These are phyloP conservation scores for Phoxinus phoxinus DNA, from an alignment of 2,113 vertebrate genomes.

Conservation along the genomic window DNA sequence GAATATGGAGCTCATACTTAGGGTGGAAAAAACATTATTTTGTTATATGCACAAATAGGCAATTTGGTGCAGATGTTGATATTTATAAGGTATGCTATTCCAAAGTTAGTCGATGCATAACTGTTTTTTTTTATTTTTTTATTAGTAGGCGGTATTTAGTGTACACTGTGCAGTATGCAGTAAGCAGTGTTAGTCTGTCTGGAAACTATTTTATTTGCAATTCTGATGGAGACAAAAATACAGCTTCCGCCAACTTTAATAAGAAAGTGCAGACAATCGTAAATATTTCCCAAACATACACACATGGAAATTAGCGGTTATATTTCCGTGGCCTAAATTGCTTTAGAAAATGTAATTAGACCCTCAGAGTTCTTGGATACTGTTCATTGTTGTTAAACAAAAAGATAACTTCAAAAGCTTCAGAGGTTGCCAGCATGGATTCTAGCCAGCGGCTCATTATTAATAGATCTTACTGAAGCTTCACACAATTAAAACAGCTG, in stretches of 20 bases:
- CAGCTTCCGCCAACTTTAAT: background rate
- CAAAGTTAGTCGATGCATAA: background rate
- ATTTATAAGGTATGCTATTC: background rate
- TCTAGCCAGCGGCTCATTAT: constrained; percentile 66
- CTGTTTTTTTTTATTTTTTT: background rate
- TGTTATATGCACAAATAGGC: no score
- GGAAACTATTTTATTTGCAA: background rate
- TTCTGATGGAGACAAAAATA: background rate
- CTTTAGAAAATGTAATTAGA: background rate
- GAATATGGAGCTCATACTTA: no score
- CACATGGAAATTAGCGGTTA: background rate
- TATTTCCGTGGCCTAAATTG: constrained; percentile 15
- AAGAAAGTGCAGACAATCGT: background rate
- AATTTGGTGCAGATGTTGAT: background rate
- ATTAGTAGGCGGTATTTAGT: background rate
- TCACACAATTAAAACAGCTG: constrained; percentile 62
- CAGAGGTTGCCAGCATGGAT: constrained; percentile 47
- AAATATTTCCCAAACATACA: background rate
- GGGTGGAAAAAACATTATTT: no score
- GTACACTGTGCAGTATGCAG: background rate
- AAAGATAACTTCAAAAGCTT: constrained; percentile 32
- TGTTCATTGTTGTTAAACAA: constrained; percentile 39
- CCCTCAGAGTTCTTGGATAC: constrained; percentile 20
- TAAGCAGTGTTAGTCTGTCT: background rate
- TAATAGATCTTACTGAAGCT: constrained; percentile 62